These are phyloP conservation scores for Drymodes brunneopygia DNA, from an alignment of 2,113 vertebrate species.

Conservation along the genomic window DNA sequence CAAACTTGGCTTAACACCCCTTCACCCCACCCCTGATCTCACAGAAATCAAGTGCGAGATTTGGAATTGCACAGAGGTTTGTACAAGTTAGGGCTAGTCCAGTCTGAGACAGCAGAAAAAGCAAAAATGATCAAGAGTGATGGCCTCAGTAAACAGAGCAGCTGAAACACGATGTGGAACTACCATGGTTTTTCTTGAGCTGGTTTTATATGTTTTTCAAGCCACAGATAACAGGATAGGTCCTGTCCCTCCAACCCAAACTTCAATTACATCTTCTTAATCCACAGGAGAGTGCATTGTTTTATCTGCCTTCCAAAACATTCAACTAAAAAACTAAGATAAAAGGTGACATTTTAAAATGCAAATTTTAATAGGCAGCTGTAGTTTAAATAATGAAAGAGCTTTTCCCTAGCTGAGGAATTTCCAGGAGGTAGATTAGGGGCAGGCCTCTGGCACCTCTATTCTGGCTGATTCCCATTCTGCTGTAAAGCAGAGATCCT, in stretches of 20 bases:
- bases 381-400: not conserved
- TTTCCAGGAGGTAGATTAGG: not conserved
- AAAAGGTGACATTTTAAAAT: not conserved
- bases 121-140: not conserved
- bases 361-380: not conserved
- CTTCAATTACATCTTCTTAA: not conserved
- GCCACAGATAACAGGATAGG: not conserved
- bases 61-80: not conserved
- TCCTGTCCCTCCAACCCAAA: not conserved
- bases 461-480: not conserved
- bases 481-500: not conserved
- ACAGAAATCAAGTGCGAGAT: not conserved
- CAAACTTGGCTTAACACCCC: not conserved
- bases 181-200: not conserved
- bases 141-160: not conserved
- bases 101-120: not conserved
- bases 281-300: not conserved
- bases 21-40: not conserved
- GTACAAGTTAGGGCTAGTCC: not conserved
- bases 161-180: fast-evolving
- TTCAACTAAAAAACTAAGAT: not conserved
- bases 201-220: not conserved
- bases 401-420: not conserved
- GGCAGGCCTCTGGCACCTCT: not conserved
- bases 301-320: not conserved